Base-by-base conservation (phyloP, 2,797 vertebrate species). In the Momotus momota region DNA sequence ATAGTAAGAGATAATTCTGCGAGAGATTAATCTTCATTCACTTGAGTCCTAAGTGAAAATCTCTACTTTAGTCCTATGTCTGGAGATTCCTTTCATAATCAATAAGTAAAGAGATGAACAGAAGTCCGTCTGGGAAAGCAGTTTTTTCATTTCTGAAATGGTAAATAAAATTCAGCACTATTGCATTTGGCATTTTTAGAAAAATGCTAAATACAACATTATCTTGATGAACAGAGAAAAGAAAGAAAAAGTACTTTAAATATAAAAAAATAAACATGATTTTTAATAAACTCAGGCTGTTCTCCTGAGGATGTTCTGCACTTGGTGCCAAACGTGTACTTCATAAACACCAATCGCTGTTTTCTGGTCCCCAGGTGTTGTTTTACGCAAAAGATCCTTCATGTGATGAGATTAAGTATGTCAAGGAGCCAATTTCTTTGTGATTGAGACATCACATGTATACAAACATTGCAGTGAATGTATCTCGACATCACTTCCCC, bases 281-380 rank as follows among this genome's bases (percentile, higher is more conserved):
- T 54, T 71, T 41, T 66, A 38, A 27, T 70, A 75, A 72, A 43
- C 25, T 77, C 22, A 22, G 38, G 5, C 25, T 6, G 1, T 6
- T 81, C 69, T 88, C 31, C 33, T 66, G 46, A 45, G 27, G 19
- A 5, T 45, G 12, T 55, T 87, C 33, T n/a, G 10, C 54, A 14
- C 27, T 57, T 43, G 41, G 7, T 46, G 38, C 12, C 49, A 48
- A 29, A 49, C 0, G 0, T 7, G 6, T 55, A 43, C 40, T 77
- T 60, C 19, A 1, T 27, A 57, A 67, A 18, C 6, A 15, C 41
- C 31, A 31, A 17, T 10, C 71, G 20, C 49, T 48, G 41, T 67
- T 71, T 81, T 23, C 40, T 92, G 87, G 60, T 48, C 41, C 25
- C 27, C 54, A 81, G 67, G 10, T 25, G 23, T 52, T 18, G 21